These are phyloP conservation scores for Strigamia crassipes DNA, from an alignment of 2,888 invertebrate species.

Conservation along the genomic window DNA sequence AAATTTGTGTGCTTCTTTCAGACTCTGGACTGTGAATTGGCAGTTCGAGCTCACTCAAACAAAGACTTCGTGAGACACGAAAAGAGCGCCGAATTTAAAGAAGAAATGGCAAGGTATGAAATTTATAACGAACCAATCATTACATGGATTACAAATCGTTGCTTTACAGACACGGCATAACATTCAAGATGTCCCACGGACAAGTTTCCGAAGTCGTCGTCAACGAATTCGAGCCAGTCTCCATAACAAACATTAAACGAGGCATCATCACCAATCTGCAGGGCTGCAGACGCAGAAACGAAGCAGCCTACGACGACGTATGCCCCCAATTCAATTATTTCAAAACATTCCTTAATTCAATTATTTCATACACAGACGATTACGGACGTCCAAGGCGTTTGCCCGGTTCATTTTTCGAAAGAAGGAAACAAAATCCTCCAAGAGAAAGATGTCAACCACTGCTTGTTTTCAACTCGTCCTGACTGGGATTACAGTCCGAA, in stretches of 20 bases:
- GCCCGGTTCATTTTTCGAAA: slow-evolving; percentile 47
- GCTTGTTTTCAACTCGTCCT: slow-evolving; percentile 50
- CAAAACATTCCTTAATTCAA: not conserved
- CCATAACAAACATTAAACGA: slow-evolving; percentile 51
- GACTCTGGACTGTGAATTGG: not conserved
- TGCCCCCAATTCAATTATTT: not conserved
- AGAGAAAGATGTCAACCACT: slow-evolving; percentile 50
- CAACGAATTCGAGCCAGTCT: slow-evolving; percentile 50
- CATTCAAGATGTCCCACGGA: slow-evolving; percentile 50
- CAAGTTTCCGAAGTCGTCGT: slow-evolving; percentile 47
- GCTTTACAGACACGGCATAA: slow-evolving; percentile 49
- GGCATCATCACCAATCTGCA: slow-evolving; percentile 51
- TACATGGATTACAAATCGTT: not conserved
- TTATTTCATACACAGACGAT: slow-evolving; percentile 26
- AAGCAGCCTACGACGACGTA: not conserved
- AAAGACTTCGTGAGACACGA: not conserved
- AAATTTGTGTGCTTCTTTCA: too few species aligned
- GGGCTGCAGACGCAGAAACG: slow-evolving; percentile 36
- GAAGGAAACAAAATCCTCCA: slow-evolving; percentile 38
- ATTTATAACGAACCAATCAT: too few species aligned
- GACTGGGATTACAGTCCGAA: slow-evolving; percentile 51
- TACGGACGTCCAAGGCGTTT: slow-evolving; percentile 49
- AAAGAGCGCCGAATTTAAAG: not conserved
- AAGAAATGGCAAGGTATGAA: not conserved
- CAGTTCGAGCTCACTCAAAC: not conserved